phyloP scores from a whole-genome alignment of 2,888 invertebrate genomes.

The Thumatha senex region DNA sequence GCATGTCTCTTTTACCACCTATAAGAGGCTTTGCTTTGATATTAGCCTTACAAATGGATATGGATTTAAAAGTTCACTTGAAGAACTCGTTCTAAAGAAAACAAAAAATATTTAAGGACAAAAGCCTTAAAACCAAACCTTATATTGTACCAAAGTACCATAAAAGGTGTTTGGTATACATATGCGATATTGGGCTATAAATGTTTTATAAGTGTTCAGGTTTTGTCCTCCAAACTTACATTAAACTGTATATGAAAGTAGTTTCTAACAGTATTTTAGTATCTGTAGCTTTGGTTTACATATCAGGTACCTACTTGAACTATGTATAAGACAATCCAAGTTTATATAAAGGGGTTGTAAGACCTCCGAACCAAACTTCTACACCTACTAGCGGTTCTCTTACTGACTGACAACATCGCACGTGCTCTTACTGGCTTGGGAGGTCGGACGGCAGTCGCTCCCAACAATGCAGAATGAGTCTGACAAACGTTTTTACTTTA shows the following conservation, averaged over 20 bases:
- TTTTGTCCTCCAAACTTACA: slow-evolving; percentile 15
- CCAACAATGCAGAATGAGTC: too few relatives aligned
- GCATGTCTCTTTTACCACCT: slow-evolving; percentile 13
- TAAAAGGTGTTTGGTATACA: slow-evolving; percentile 21
- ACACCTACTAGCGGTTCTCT: too few relatives aligned
- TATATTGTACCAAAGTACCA: slow-evolving; percentile 42
- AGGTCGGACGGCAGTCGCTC: too few relatives aligned
- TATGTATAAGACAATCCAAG: neutral
- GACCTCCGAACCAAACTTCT: too few relatives aligned
- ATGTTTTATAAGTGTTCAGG: slow-evolving; percentile 12
- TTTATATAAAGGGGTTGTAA: too few relatives aligned
- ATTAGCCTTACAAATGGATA: slow-evolving; percentile 48
- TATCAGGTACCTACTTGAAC: slow-evolving; percentile 10
- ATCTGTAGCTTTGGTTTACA: slow-evolving; percentile 13
- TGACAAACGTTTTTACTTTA: too few relatives aligned
- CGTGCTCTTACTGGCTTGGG: too few relatives aligned
- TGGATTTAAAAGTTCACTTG: too few relatives aligned
- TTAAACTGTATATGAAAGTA: slow-evolving; percentile 13
- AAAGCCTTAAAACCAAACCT: slow-evolving; percentile 9
- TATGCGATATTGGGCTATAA: slow-evolving; percentile 12
- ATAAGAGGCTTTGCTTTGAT: slow-evolving; percentile 36
- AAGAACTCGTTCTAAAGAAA: slow-evolving; percentile 33
- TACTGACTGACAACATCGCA: too few relatives aligned
- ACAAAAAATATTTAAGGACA: slow-evolving; percentile 34
- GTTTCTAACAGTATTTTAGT: slow-evolving; percentile 10